phyloP scores from a whole-genome alignment of 64 coral and sea anemone species.

The Actinia tenebrosa region DNA sequence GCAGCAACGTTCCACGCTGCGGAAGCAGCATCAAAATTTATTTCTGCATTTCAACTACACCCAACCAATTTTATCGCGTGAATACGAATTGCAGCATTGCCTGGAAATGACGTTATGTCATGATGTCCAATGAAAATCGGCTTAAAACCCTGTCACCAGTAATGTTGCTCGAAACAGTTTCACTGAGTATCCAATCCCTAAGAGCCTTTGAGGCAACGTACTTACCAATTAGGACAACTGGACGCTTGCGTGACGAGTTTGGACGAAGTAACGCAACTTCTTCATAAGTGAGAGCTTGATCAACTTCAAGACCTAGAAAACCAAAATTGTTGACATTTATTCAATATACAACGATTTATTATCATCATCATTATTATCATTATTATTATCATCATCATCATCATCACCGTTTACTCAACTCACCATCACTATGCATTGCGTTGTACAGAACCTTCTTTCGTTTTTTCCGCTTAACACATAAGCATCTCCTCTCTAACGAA shows the following conservation, averaged over 20 bases:
- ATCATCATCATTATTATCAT: too few relatives aligned
- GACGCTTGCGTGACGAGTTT: conserved; percentile 59
- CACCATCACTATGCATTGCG: conserved; percentile 78
- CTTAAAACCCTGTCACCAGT: too few relatives aligned
- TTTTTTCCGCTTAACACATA: conserved; percentile 82
- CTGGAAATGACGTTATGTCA: too few relatives aligned
- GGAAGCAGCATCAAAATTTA: too few relatives aligned
- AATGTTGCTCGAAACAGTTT: too few relatives aligned
- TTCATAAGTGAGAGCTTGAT: conserved; percentile 88
- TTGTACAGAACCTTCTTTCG: conserved; percentile 94
- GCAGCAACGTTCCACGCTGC: too few relatives aligned
- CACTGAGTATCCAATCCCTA: too few relatives aligned
- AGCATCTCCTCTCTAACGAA: conserved; percentile 52
- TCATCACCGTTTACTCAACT: neutral
- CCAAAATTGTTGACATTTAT: neutral
- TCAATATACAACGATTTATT: too few relatives aligned
- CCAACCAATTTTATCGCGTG: too few relatives aligned
- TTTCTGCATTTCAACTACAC: too few relatives aligned
- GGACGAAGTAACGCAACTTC: conserved; percentile 83
- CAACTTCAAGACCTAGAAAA: conserved; percentile 3
- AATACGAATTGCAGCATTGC: too few relatives aligned
- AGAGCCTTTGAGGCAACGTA: neutral
- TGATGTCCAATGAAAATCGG: too few relatives aligned
- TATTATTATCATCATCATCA: neutral
- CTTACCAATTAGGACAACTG: conserved; percentile 84